A percentile compares a stretch with the other conserved stretches of the same genome.
Evolutionary conservation across 2,797 vertebrate genomes (phyloP).

Genomic region (Bryconaethiops microstoma): DNA sequence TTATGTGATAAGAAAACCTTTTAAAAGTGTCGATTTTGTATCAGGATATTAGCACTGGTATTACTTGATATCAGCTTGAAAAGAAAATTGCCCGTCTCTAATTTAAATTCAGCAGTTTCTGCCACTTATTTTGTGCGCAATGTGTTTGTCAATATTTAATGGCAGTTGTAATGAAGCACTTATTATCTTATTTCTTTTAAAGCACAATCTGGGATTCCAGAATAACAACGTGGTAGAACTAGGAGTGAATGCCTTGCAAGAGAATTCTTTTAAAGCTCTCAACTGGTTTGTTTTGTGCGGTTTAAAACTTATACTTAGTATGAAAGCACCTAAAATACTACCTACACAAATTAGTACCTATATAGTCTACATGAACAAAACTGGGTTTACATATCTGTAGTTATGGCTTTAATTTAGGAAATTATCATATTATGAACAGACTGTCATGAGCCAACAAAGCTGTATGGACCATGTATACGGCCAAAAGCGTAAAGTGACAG

Average conservation of each 20-base stretch:
- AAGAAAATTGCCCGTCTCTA: no score
- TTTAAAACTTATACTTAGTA: neutral
- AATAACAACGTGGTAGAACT: neutral
- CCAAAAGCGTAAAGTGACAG: slow-evolving; percentile 18
- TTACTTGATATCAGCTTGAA: no score
- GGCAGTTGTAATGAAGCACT: slow-evolving; percentile 8
- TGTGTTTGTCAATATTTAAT: neutral
- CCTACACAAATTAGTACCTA: neutral
- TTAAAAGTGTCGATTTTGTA: no score
- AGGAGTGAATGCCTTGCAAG: neutral
- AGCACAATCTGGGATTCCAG: neutral
- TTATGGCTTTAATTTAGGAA: neutral
- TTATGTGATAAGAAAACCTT: no score
- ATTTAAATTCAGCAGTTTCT: neutral
- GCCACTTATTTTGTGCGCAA: neutral
- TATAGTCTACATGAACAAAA: neutral
- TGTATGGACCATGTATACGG: neutral
- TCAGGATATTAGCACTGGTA: no score
- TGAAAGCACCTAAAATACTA: neutral
- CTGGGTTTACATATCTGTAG: neutral
- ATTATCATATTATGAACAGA: no score
- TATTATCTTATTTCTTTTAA: neutral
- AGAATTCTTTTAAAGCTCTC: neutral
- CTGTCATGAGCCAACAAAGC: neutral
- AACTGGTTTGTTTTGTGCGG: neutral